These are phyloP conservation scores for Hermodice carunculata DNA, from an alignment of 2,888 invertebrate genomes.

Conservation along the genomic window DNA sequence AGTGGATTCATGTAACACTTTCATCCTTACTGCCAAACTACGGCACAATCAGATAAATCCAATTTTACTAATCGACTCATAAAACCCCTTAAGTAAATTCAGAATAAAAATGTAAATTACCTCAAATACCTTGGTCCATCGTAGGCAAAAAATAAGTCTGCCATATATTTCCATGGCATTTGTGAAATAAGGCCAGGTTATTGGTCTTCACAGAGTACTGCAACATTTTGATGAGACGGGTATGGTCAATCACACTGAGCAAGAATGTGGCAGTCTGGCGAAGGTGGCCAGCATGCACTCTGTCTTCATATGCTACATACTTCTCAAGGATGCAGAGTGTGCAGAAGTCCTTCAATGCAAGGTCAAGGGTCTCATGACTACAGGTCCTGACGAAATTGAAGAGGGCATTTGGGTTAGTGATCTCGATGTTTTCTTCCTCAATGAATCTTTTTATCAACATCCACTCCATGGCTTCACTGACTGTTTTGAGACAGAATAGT, in stretches of 20 bases:
- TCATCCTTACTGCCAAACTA: too few species aligned
- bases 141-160: conserved; percentile 18
- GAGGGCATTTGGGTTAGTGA: not conserved
- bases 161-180: too few species aligned
- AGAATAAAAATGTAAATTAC: conserved; percentile 6
- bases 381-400: not conserved
- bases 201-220: conserved; percentile 10
- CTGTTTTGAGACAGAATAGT: not conserved
- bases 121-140: conserved; percentile 21
- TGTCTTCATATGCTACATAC: conserved; percentile 1
- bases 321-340: not conserved
- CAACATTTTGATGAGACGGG: not conserved
- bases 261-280: conserved; percentile 4
- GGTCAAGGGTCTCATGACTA: not conserved
- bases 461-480: conserved; percentile 6
- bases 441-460: not conserved
- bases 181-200: too few species aligned
- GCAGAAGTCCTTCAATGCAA: not conserved
- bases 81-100: too few species aligned
- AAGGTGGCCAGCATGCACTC: conserved; percentile 1
- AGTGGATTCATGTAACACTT: too few species aligned
- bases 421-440: not conserved
- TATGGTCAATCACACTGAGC: not conserved
- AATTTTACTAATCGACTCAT: too few species aligned
- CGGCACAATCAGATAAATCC: too few species aligned